Conservation (phyloP, 2,113 vertebrate species). For the Drymodes brunneopygia region DNA sequence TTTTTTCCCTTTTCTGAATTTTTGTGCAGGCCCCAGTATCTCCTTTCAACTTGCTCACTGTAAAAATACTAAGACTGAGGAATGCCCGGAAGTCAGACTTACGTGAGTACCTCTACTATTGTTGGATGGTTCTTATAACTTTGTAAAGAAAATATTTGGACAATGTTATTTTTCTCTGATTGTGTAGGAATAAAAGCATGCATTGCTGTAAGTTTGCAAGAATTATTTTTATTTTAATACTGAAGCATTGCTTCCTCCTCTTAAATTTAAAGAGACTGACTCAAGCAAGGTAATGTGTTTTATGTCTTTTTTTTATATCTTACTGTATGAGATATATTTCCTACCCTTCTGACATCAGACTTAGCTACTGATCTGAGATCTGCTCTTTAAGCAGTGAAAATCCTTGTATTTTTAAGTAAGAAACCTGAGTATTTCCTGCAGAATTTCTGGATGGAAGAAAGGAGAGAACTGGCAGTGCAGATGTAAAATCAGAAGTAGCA, state of each 20-base stretch:
- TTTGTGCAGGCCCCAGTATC: slow-evolving; percentile 28
- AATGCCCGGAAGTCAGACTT: slow-evolving; percentile 62
- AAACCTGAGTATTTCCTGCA: background rate
- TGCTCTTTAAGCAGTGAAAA: background rate
- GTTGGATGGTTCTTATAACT: background rate
- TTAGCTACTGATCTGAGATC: background rate
- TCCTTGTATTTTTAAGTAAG: background rate
- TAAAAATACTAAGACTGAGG: slow-evolving; percentile 54
- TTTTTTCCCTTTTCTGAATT: background rate
- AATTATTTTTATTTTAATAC: background rate
- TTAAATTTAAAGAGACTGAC: background rate
- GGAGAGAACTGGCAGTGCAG: background rate
- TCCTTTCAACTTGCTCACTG: slow-evolving; percentile 64
- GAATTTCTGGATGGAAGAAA: background rate
- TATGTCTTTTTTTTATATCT: background rate
- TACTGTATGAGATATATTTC: background rate
- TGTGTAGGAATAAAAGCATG: background rate
- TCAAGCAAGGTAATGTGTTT: background rate
- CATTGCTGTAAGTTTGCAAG: background rate
- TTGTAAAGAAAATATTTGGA: background rate
- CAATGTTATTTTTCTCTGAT: background rate
- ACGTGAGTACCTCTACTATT: slow-evolving; percentile 31
- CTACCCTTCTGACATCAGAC: background rate
- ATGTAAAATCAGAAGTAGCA: background rate
- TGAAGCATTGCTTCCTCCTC: background rate